A percentile compares a stretch with the other conserved stretches of the same genome.
phyloP scores from a whole-genome alignment of 2,113 vertebrate species.

The Epinephelus cyanopodus region DNA sequence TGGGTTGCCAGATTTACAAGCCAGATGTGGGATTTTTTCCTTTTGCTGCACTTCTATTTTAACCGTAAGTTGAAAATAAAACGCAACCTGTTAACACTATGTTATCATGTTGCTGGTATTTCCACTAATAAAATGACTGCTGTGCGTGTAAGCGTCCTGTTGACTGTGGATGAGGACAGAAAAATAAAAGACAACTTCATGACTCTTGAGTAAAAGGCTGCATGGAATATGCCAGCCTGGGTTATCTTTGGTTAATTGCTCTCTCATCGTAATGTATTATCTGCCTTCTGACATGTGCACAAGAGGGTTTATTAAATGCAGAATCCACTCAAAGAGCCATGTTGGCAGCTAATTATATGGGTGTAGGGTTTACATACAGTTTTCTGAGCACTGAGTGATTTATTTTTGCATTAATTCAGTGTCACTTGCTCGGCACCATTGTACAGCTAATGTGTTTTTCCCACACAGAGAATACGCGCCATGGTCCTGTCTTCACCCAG shows the following conservation, averaged over 20 bases:
- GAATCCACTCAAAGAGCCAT: conserved; percentile 49
- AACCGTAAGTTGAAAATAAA: not conserved
- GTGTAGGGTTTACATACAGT: conserved; percentile 39
- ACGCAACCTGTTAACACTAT: not conserved
- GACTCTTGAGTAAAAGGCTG: not conserved
- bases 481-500: conserved; percentile 89
- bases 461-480: conserved; percentile 82
- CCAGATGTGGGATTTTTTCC: too few relatives aligned
- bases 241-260: conserved; percentile 70
- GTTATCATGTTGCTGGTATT: not conserved
- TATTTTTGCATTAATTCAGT: conserved; percentile 51
- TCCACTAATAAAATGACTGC: not conserved
- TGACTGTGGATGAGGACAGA: conserved; percentile 1
- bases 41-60: not conserved
- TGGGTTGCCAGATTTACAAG: too few relatives aligned
- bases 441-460: conserved; percentile 29
- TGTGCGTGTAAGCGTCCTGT: not conserved
- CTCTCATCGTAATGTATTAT: conserved; percentile 56
- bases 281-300: conserved; percentile 53
- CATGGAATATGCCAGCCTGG: conserved; percentile 19
- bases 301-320: conserved; percentile 61
- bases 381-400: conserved; percentile 45
- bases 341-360: conserved; percentile 71
- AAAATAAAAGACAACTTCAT: conserved; percentile 17
- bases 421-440: conserved; percentile 34